A percentile compares a stretch with the other conserved stretches of the same genome.
Evolutionary conservation across 2,797 vertebrate genomes (phyloP).

Genomic region (Falco columbarius): DNA sequence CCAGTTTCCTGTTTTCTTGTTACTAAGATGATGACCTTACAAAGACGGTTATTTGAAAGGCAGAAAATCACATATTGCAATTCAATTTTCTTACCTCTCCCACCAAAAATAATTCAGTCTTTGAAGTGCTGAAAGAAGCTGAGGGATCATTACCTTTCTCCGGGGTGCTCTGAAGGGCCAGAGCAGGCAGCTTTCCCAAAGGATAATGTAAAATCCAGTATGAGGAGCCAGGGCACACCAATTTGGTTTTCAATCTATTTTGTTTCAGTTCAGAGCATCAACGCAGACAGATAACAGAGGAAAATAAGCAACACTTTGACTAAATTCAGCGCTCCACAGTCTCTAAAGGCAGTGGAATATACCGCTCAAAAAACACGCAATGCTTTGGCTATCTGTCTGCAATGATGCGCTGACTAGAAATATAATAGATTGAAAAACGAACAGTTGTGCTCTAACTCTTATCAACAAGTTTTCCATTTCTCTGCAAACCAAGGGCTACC

Average conservation of each 20-base stretch:
- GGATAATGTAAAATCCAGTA: constrained; percentile 52
- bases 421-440: constrained; percentile 53
- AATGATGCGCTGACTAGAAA: constrained; percentile 60
- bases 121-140: constrained; percentile 39
- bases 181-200: not conserved
- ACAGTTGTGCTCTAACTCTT: constrained; percentile 33
- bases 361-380: not conserved
- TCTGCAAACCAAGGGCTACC: constrained; percentile 22
- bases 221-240: constrained; percentile 45
- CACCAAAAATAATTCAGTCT: constrained; percentile 64
- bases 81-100: constrained; percentile 63
- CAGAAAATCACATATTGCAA: constrained; percentile 51
- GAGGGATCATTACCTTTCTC: constrained; percentile 44
- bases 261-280: constrained; percentile 73
- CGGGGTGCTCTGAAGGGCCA: constrained; percentile 9
- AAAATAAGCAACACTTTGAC: constrained; percentile 69
- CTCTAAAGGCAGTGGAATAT: constrained; percentile 47
- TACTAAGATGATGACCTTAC: constrained; percentile 54
- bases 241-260: constrained; percentile 79
- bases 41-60: constrained; percentile 37
- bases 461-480: constrained; percentile 18
- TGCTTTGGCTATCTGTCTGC: constrained; percentile 1
- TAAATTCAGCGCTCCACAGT: constrained; percentile 11
- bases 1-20: constrained; percentile 45
- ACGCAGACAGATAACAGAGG: constrained; percentile 54